These are phyloP conservation scores for Gryon sp. DNA, from an alignment of 1,140 invertebrate species.

Conservation along the genomic window DNA sequence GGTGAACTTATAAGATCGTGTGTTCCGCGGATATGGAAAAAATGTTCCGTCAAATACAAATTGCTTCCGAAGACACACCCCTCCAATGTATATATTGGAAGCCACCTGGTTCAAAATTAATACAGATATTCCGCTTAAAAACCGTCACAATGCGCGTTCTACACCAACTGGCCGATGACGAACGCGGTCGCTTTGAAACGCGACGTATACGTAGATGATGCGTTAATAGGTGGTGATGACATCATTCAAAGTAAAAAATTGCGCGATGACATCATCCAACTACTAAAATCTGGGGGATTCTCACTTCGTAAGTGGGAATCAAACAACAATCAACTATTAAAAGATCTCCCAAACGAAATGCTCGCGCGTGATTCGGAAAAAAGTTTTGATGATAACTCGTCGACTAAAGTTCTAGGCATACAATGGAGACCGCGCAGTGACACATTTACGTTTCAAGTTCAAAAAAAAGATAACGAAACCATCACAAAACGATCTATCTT, in stretches of 20 bases:
- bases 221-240: conserved; percentile 34
- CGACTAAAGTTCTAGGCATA: conserved; percentile 12
- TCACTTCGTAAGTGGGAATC: conserved; percentile 62
- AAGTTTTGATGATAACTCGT: background rate
- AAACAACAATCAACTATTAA: conserved; percentile 56
- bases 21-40: conserved; percentile 24
- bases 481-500: conserved; percentile 40
- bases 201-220: conserved; percentile 73
- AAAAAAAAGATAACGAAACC: background rate
- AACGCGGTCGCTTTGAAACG: conserved; percentile 34
- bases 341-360: background rate
- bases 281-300: conserved; percentile 53
- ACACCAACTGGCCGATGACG: conserved; percentile 49
- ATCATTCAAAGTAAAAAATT: conserved; percentile 36
- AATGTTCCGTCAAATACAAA: conserved; percentile 29
- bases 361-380: conserved; percentile 1
- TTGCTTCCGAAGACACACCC: conserved; percentile 19
- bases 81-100: conserved; percentile 8
- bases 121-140: conserved; percentile 46
- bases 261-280: conserved; percentile 43
- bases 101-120: conserved; percentile 18
- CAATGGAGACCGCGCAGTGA: background rate
- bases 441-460: conserved; percentile 1
- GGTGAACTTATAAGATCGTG: no score
- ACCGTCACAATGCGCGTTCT: conserved; percentile 61